Base-by-base conservation (phyloP, 1,140 invertebrate genomes). In the Drosophila seguyi region DNA sequence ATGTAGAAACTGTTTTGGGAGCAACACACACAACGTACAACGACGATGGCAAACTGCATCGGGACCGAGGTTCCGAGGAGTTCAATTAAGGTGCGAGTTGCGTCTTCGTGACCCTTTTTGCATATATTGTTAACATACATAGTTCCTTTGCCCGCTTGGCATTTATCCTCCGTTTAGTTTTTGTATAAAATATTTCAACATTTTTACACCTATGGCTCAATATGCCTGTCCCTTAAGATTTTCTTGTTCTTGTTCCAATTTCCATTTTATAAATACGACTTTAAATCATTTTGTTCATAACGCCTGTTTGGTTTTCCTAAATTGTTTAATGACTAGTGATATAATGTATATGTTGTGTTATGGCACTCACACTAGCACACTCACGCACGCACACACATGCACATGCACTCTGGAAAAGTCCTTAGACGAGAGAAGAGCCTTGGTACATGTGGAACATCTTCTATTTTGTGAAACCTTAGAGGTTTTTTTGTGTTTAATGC, bases 261-360 rank as follows among this genome's bases (percentile, higher is more conserved):
- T 36, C 6, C 61, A 39, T 22, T 67, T 67, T 67, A 67, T 31
- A 67, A 67, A 67, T 67, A 67, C 44, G 44, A 53, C 45, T 48
- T 55, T 53, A 58, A 25, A 47, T 47, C 59, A 50, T 65, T 50
- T 50, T 74, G 13, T 45, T 82, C 36, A 38, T 55, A 25, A 53
- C 65, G 65, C 60, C 34, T 52, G 57, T 65, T 50, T 69, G 44
- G 48, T 16, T 67, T 61, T 36, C 13, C 55, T 55, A 48, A 56
- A 22, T 65, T 61, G 3, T 36, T 75, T 79, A 74, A 80, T 81
- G 79, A 60, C 80, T 83, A 84, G 57, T 84, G 81, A 83, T 83
- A 83, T 83, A 72, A 72, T 76, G 47, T 53, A 53, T 53, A 55
- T 55, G 34, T 55, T 55, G 41, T 31, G 56, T 34, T 57, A 65